Base-by-base conservation (phyloP, 2,797 vertebrate species). In the Melanotaenia nigrans region DNA sequence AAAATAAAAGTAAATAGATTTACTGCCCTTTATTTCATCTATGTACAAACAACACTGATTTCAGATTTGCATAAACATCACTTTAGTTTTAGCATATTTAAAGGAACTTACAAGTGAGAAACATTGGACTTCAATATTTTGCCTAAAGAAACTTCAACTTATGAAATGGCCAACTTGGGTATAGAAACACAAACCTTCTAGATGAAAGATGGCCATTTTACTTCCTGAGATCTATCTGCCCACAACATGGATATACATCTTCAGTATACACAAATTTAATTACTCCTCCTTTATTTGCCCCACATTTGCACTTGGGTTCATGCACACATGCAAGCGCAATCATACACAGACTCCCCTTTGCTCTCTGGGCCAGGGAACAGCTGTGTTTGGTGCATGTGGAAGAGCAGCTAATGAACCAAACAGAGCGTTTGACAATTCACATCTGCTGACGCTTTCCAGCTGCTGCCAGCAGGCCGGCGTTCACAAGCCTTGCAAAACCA, bases 401-500 rank as follows among this genome's bases (percentile, higher is more conserved):
- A 89, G 87, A 85, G 82, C 86, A 91, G 85, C 85, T 92, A 91
- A 93, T 91, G 90, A 93, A 93, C 85, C 90, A 90, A 89, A 89
- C 73, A 84, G 83, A 87, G 87, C 68, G 76, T 84, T 87, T 49
- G 80, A 86, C 92, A 94, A 93, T 86, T 83, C 90, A 92, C 94
- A 94, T 94, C 92, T 94, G 94, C 91, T 91, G 90, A 91, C 82
- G 83, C 86, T 90, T 85, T 88, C 80, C 86, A 92, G 87, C 89
- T 82, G 85, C 88, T 85, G 88, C 86, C 87, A 85, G 83, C 83
- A 82, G 76, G 75, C 86, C 78, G 85, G 91, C 86, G 88, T 83
- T 66, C 42, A 14, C 65, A 63, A 74, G 60, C 84, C 84, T 81
- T 71, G 73, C 53, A 22, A 78, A 85, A 87, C 87, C 83, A 68